A percentile compares a stretch with the other conserved stretches of the same genome.
phyloP scores from a whole-genome alignment of 2,888 invertebrate genomes.

The Drepanosiphum platanoidis region DNA sequence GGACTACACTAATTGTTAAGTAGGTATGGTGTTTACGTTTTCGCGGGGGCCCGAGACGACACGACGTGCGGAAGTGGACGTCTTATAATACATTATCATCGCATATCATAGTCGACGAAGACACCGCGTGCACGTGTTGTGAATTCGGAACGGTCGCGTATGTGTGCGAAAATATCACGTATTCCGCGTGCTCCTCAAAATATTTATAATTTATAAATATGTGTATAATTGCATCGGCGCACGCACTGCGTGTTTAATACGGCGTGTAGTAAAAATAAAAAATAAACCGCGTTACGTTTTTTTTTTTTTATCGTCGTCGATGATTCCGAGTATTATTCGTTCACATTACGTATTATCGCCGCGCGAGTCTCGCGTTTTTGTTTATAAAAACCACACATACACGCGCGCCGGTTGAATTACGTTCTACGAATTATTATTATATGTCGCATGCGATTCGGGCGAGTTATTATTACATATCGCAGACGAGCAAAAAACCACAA shows the following conservation, averaged over 20 bases:
- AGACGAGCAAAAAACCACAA: not conserved
- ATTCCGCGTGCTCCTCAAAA: not conserved
- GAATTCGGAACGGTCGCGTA: not conserved
- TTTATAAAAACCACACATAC: not conserved
- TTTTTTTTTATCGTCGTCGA: not conserved
- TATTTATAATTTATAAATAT: not conserved
- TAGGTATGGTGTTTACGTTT: too few relatives aligned
- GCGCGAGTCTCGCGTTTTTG: too few relatives aligned
- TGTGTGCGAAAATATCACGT: not conserved
- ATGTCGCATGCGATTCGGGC: not conserved
- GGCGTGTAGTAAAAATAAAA: too few relatives aligned
- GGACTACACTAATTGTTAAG: too few relatives aligned
- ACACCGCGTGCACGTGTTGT: too few relatives aligned
- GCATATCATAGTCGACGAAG: not conserved
- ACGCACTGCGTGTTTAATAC: too few relatives aligned
- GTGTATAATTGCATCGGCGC: too few relatives aligned
- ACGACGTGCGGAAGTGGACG: not conserved
- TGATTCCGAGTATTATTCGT: too few relatives aligned
- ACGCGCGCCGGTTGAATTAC: not conserved
- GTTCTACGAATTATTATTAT: not conserved
- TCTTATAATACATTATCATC: not conserved
- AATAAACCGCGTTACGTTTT: too few relatives aligned
- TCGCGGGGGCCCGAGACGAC: too few relatives aligned
- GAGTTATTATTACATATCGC: too few relatives aligned
- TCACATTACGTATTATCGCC: not conserved